Evolutionary conservation across 1,140 invertebrate genomes (phyloP).

Genomic region (Sycophaga agraensis): DNA sequence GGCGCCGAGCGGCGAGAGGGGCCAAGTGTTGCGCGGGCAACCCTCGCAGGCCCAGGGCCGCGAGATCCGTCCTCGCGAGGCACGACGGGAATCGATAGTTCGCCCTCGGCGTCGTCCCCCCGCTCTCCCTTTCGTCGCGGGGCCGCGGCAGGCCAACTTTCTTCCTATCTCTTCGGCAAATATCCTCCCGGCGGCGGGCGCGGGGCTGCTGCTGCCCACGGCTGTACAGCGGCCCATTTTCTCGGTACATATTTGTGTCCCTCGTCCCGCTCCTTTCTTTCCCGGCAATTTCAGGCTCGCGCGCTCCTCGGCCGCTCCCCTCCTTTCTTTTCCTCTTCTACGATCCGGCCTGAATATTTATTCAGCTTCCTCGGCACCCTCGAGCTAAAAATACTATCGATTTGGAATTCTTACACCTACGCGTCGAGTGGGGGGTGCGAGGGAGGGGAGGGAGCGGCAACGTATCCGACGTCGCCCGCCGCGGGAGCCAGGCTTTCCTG

Average conservation of each 20-base stretch:
- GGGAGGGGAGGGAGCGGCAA: too few relatives aligned
- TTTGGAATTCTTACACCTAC: constrained; percentile 2
- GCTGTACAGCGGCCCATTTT: constrained; percentile 13
- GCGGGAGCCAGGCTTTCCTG: too few relatives aligned
- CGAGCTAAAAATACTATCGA: constrained; percentile 19
- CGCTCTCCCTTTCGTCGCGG: neutral
- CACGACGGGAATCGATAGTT: constrained; percentile 29
- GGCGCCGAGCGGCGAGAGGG: neutral
- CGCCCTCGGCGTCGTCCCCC: neutral
- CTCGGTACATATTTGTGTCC: constrained; percentile 16
- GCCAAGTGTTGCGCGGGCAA: constrained; percentile 20
- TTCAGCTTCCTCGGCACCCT: neutral
- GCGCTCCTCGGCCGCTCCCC: neutral
- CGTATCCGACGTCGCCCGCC: too few relatives aligned
- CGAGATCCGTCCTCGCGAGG: constrained; percentile 20
- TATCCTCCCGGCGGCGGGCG: too few relatives aligned
- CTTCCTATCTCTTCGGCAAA: constrained; percentile 21
- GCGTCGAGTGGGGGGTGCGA: too few relatives aligned
- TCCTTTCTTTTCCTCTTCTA: neutral
- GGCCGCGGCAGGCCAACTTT: constrained; percentile 10
- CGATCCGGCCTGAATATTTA: too few relatives aligned
- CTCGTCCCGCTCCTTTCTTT: neutral
- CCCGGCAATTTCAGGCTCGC: constrained; percentile 16
- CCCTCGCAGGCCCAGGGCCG: too few relatives aligned
- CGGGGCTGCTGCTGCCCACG: too few relatives aligned